Evolutionary conservation across 2,113 vertebrate species (phyloP), one percentile per base, ranked within the genome.

Genomic region (Malurus alboscapulatus): DNA sequence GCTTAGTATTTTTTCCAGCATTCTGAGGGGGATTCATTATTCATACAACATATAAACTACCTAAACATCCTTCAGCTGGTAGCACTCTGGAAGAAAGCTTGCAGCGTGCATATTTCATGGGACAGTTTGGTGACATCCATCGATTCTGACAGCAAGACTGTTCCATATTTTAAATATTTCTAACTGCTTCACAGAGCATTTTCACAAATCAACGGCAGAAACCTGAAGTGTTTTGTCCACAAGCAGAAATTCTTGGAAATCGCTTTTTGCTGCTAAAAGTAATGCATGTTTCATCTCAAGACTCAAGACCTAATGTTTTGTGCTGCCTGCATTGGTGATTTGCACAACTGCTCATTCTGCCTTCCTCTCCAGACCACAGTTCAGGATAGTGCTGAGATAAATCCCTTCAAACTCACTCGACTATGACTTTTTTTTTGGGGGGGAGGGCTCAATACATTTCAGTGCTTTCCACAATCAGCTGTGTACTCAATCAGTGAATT

Each of bases 381-480:
- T n/a, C 68, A 76, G 26, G 26, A 59, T 1, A 47, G 26, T 3
- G 36, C 22, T 62, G 55, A 40, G 29, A 73, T 5, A 68, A 91
- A 76, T 21, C 29, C 22, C 29, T 67, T 40, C 34, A 62, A 48
- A 18, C 29, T 48, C 22, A 47, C 13, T 22, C 8, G 58, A 3
- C 18, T 22, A 3, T 18, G 29, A 22, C 40, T 12, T 12, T 12
- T 24, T 14, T 6, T 22, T 27, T 22, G 7, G n/a, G 26, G 24
- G 26, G 12, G 5, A 4, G 0, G 0, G 3, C 18, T 47, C 53
- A 25, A 15, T 10, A 48, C 10, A 15, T 3, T 48, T 10, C n/a
- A 12, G 21, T 29, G 57, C 45, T 26, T 82, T 77, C 24, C 36
- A 65, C 40, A 38, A 27, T 30, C 15, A 54, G 38, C 63, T 44